Conservation (phyloP, 2,113 vertebrate genomes). For the Pedionomus torquatus region DNA sequence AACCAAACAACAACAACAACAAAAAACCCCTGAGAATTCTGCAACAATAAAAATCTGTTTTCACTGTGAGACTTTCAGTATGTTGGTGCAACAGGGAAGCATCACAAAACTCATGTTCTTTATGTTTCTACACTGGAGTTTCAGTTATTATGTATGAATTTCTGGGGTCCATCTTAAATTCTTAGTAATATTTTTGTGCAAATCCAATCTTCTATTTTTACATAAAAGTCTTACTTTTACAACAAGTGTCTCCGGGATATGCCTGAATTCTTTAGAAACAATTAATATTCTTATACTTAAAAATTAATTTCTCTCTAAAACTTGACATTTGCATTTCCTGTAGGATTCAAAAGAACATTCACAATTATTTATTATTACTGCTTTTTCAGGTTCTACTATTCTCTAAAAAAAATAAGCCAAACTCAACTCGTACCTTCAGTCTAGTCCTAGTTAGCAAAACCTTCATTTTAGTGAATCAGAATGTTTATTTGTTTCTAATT, state of each 20-base stretch:
- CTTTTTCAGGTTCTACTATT: background rate
- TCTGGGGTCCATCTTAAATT: constrained; percentile 15
- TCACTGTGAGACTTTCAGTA: background rate
- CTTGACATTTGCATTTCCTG: background rate
- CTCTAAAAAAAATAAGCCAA: background rate
- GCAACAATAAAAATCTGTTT: background rate
- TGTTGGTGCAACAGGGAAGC: background rate
- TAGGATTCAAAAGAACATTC: background rate
- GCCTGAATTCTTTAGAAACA: constrained; percentile 19
- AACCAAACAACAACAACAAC: background rate
- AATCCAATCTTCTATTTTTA: constrained; percentile 56
- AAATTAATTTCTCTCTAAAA: background rate
- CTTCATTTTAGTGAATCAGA: background rate
- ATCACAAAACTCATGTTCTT: background rate
- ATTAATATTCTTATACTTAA: constrained; percentile 24
- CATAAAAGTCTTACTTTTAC: constrained; percentile 45
- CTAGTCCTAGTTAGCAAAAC: background rate
- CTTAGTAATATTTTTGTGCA: constrained; percentile 32
- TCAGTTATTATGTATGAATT: background rate
- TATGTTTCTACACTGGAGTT: background rate
- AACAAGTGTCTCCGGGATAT: background rate
- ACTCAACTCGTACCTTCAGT: background rate
- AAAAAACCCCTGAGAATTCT: background rate
- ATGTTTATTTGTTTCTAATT: background rate
- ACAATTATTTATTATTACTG: background rate